Percentiles rank a stretch among this genome's conserved stretches.
Conservation (phyloP, 1,140 invertebrate species). For the Apis florea region DNA sequence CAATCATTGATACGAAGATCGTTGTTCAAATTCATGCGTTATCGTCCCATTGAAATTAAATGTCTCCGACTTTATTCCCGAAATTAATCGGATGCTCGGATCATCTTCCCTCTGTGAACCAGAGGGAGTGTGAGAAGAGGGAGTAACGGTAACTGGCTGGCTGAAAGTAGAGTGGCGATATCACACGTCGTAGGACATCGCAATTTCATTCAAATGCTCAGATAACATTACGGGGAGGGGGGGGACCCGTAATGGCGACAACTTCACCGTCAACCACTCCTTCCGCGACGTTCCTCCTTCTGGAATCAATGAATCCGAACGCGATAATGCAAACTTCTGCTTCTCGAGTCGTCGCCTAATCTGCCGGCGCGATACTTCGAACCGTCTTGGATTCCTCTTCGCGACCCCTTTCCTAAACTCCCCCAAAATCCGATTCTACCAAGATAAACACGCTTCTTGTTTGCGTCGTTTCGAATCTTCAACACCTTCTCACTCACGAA, state of each 20-base stretch:
- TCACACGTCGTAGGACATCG: conserved; percentile 72
- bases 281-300: conserved; percentile 32
- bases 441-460: conserved; percentile 15
- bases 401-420: background rate
- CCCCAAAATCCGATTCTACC: background rate
- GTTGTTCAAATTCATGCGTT: too few relatives aligned
- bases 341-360: conserved; percentile 64
- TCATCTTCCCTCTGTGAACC: conserved; percentile 27
- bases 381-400: conserved; percentile 19
- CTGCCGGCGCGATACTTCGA: conserved; percentile 51
- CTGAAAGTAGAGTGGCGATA: conserved; percentile 61
- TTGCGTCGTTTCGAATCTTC: background rate
- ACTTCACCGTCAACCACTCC: conserved; percentile 35
- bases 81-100: background rate
- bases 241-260: conserved; percentile 67
- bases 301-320: conserved; percentile 78
- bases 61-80: background rate
- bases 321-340: conserved; percentile 76
- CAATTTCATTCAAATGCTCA: conserved; percentile 74
- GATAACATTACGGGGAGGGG: too few relatives aligned
- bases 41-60: background rate
- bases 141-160: conserved; percentile 41
- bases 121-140: too few relatives aligned
- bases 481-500: too few relatives aligned
- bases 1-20: too few relatives aligned